These are phyloP conservation scores for Oxyscelio sp. DNA, from an alignment of 2,888 invertebrate genomes.

Conservation along the genomic window DNA sequence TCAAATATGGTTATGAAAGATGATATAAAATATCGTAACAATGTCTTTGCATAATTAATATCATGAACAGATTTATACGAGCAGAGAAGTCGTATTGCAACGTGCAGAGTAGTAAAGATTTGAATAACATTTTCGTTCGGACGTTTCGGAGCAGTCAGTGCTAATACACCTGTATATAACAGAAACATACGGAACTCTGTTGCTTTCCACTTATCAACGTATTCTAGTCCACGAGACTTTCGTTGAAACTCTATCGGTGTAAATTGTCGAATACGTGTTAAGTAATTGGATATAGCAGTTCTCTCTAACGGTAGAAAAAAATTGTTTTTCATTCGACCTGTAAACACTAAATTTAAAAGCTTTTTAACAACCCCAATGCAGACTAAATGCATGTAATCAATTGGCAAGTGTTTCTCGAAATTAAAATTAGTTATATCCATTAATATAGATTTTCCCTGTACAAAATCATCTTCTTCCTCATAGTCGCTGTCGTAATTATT, in stretches of 20 bases:
- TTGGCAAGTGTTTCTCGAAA: conserved; percentile 29
- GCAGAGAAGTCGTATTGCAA: conserved; percentile 36
- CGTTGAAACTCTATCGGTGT: conserved; percentile 42
- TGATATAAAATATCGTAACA: conserved; percentile 30
- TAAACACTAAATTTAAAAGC: conserved; percentile 1
- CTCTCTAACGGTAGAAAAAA: not conserved
- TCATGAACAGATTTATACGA: not conserved
- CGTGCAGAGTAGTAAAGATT: conserved; percentile 35
- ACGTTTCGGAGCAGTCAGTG: conserved; percentile 7
- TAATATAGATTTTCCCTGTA: conserved; percentile 31
- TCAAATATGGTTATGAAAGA: conserved; percentile 36
- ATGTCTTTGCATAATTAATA: conserved; percentile 33
- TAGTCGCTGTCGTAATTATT: not conserved
- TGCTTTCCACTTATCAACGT: conserved; percentile 45
- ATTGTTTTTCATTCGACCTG: not conserved
- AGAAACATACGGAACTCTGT: conserved; percentile 57
- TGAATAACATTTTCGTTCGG: not conserved
- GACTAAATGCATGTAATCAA: too few relatives aligned
- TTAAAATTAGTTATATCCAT: conserved; percentile 40
- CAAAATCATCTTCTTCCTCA: conserved; percentile 21
- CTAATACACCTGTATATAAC: conserved; percentile 37
- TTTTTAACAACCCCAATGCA: conserved; percentile 36
- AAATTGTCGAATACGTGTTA: conserved; percentile 21
- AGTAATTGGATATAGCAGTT: conserved; percentile 3
- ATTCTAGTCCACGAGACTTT: conserved; percentile 27